Percentiles rank a stretch among this genome's conserved stretches.
Conservation (phyloP, 2,888 invertebrate species). For the Schizaphis graminum region DNA sequence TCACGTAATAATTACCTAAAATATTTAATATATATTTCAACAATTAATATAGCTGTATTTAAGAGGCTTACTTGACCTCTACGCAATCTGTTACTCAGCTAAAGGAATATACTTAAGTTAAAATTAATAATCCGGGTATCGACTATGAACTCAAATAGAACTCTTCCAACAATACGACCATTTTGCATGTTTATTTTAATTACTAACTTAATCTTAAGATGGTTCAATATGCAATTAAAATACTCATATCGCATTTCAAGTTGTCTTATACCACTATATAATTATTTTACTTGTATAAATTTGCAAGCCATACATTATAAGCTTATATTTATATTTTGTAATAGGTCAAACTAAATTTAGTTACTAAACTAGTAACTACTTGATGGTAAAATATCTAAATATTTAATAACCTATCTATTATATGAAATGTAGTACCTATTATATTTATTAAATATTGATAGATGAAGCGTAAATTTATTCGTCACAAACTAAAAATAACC, state of each 20-base stretch:
- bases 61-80: constrained; percentile 18
- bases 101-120: background rate
- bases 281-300: background rate
- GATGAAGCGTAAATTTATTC: background rate
- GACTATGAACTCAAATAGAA: background rate
- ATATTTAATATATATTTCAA: background rate
- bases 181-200: constrained; percentile 42
- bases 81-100: constrained; percentile 26
- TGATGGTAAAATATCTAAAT: background rate
- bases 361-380: background rate
- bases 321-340: background rate
- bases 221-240: background rate
- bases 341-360: background rate
- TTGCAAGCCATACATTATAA: background rate
- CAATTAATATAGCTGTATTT: background rate
- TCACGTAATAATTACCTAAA: background rate
- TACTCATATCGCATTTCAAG: background rate
- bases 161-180: background rate
- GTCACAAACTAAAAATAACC: background rate
- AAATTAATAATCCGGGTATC: constrained; percentile 51
- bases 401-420: background rate
- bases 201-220: constrained; percentile 13
- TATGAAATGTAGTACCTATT: background rate
- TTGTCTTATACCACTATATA: background rate
- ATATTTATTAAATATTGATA: background rate